Conservation (phyloP, 1,140 invertebrate species). For the Penaeus indicus region DNA sequence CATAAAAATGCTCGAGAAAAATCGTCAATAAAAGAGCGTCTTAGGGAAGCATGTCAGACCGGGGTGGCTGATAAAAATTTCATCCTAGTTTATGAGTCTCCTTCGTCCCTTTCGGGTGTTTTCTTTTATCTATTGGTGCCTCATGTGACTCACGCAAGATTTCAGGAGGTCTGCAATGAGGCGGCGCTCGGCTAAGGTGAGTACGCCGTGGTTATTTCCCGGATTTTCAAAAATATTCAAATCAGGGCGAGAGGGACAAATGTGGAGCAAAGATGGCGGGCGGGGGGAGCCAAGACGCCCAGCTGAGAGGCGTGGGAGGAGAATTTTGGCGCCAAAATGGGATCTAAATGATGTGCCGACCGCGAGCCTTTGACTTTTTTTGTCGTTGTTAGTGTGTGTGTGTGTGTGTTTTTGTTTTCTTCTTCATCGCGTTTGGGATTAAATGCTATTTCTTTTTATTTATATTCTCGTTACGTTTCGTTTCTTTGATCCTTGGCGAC, state of each 20-base stretch:
- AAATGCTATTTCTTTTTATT: too few species aligned
- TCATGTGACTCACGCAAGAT: slow-evolving; percentile 41
- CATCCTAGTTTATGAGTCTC: slow-evolving; percentile 60
- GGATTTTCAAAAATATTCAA: slow-evolving; percentile 64
- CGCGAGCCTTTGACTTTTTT: too few species aligned
- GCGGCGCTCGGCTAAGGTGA: slow-evolving; percentile 46
- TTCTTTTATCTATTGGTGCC: slow-evolving; percentile 53
- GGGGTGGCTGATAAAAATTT: slow-evolving; percentile 63
- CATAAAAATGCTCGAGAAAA: slow-evolving; percentile 64
- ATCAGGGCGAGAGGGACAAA: slow-evolving; percentile 63
- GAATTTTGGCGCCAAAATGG: slow-evolving; percentile 44
- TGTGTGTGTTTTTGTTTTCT: too few species aligned
- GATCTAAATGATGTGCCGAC: too few species aligned
- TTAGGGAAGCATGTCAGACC: slow-evolving; percentile 64
- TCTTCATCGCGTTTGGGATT: too few species aligned
- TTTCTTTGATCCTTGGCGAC: too few species aligned
- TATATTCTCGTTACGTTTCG: too few species aligned
- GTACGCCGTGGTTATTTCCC: slow-evolving; percentile 47
- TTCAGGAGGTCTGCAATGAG: slow-evolving; percentile 30
- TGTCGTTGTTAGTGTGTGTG: too few species aligned
- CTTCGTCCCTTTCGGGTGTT: slow-evolving; percentile 52
- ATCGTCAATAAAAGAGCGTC: slow-evolving; percentile 64
- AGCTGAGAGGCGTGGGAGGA: slow-evolving; percentile 59
- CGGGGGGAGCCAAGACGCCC: slow-evolving; percentile 57
- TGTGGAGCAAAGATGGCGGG: slow-evolving; percentile 64